Evolutionary conservation across 2,888 invertebrate genomes (phyloP), one percentile per base, ranked within the genome.

Genomic region (Tenthredo notha): DNA sequence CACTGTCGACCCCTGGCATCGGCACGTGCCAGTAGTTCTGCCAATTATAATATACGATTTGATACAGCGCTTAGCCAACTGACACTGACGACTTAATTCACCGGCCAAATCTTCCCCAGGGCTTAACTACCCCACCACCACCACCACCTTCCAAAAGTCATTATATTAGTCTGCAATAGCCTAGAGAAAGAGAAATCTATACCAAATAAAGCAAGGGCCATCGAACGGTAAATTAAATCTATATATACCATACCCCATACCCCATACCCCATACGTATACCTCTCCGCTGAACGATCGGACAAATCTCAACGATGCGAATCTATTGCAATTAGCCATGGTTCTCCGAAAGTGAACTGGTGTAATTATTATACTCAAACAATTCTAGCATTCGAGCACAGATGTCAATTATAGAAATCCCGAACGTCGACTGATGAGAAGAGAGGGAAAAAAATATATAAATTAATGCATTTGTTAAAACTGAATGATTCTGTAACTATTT

Each of bases 21-120:
- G 89, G 85, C 92, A 92, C 90, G 92, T 91, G 90, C 86, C 87
- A 85, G 83, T 86, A 89, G 86, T 88, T 89, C 88, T 87, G 88
- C 89, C 91, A 92, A 92, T 92, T 92, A 91, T 91, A 91, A 91
- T 90, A 89, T 89, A 90, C 90, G 92, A 92, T 92, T 92, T 92
- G 91, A 91, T 91, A 89, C 90, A 88, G 87, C 86, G 87, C 86
- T 88, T 65, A 83, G 47, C 40, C 47, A 37, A 4, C 80, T 80
- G 80, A 80, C 80, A 80, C 80, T 80, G 80, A 80, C 80, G 80
- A 80, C 80, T 80, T 61, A 80, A 80, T 80, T 80, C 80, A 67
- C 67, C 33, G 25, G 33, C 67, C 33, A 10, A 25, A 67, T 67
- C 67, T 67, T 67, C 67, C 67, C 67, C 33, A 10, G 67, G 67